A percentile compares a stretch with the other conserved stretches of the same genome.
Evolutionary conservation across 1,140 invertebrate genomes (phyloP).

Genomic region (Bicyclus anynana): DNA sequence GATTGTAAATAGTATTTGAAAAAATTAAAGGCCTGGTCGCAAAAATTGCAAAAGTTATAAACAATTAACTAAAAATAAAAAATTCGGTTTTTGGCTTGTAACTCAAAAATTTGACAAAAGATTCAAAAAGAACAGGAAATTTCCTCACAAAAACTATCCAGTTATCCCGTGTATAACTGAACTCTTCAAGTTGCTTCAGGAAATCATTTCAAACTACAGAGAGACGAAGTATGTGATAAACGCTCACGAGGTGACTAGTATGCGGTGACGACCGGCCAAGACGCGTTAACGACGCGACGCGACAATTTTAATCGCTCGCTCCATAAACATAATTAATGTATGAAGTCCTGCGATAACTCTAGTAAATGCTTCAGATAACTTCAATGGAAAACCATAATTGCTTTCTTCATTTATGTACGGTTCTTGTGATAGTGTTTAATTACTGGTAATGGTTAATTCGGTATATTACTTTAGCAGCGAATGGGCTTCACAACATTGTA

Average conservation of each 20-base stretch:
- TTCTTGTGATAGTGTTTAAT: conserved; percentile 11
- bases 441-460: conserved; percentile 11
- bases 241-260: conserved; percentile 25
- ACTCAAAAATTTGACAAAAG: no score
- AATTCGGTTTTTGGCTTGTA: no score
- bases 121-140: no score
- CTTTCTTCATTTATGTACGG: conserved; percentile 12
- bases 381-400: conserved; percentile 14
- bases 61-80: no score
- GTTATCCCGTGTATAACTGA: no score
- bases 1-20: no score
- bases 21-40: no score
- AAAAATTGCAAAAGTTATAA: no score
- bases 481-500: neutral
- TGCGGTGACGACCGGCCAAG: conserved; percentile 17
- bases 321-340: conserved; percentile 30
- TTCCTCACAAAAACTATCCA: no score
- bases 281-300: conserved; percentile 22
- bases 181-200: conserved; percentile 3
- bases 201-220: conserved; percentile 12
- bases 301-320: conserved; percentile 34
- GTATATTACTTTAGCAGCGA: neutral
- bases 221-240: conserved; percentile 15
- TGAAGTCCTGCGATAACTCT: conserved; percentile 11
- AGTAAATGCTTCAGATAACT: conserved; percentile 21